Evolutionary conservation across 2,797 vertebrate species (phyloP).

Genomic region (Hozukius guyotensis): DNA sequence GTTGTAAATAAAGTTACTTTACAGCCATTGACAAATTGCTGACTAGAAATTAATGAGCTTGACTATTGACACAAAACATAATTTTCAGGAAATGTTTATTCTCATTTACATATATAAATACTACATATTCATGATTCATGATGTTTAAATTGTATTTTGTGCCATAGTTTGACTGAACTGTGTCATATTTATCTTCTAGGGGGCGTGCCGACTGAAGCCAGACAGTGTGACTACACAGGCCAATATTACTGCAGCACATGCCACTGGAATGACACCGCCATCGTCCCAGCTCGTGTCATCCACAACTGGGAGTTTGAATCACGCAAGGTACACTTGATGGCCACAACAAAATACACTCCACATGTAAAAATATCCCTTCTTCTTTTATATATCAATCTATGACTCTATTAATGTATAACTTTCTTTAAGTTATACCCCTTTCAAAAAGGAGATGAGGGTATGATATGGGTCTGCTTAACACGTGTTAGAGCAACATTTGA

Average conservation of each 20-base stretch:
- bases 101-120: background rate
- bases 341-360: background rate
- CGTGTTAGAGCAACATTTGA: background rate
- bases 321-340: slow-evolving; percentile 85
- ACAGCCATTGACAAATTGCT: background rate
- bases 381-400: background rate
- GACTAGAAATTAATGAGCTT: background rate
- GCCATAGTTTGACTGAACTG: slow-evolving; percentile 10
- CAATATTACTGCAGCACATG: slow-evolving; percentile 97
- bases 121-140: background rate
- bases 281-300: slow-evolving; percentile 93
- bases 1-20: background rate
- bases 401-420: background rate
- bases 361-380: background rate
- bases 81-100: background rate
- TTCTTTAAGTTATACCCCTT: background rate
- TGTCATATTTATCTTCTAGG: slow-evolving; percentile 74
- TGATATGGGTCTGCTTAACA: background rate
- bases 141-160: background rate
- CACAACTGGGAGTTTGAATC: slow-evolving; percentile 99
- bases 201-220: slow-evolving; percentile 91
- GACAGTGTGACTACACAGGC: slow-evolving; percentile 97
- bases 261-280: slow-evolving; percentile 95
- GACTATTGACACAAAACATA: background rate
- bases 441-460: background rate